A percentile compares a stretch with the other conserved stretches of the same genome.
These are phyloP conservation scores for Epistrophella euchroma DNA, from an alignment of 2,888 invertebrate genomes.

Conservation along the genomic window DNA sequence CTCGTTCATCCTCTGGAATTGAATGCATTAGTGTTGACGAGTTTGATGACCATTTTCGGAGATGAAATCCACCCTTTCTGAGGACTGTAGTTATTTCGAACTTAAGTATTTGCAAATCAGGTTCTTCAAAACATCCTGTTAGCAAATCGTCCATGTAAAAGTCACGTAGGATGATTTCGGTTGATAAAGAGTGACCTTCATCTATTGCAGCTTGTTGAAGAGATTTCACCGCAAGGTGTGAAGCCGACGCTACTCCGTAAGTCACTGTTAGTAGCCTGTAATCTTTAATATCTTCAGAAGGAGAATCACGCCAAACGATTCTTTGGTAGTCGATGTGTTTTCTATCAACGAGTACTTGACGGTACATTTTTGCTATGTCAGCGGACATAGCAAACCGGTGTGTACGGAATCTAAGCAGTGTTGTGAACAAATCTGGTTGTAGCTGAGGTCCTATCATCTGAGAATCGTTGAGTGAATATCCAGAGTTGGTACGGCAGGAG, in stretches of 20 bases:
- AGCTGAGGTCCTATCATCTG: too few species aligned
- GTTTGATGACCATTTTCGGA: constrained; percentile 30
- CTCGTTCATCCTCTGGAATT: constrained; percentile 36
- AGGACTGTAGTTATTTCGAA: constrained; percentile 19
- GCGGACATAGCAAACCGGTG: constrained; percentile 63
- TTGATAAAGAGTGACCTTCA: not conserved
- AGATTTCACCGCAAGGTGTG: constrained; percentile 54
- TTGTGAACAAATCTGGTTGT: too few species aligned
- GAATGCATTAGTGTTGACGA: constrained; percentile 20
- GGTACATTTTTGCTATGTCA: constrained; percentile 67
- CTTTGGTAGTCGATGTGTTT: constrained; percentile 55
- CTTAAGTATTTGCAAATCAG: constrained; percentile 23
- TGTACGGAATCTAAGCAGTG: constrained; percentile 42
- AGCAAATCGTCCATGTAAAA: constrained; percentile 57
- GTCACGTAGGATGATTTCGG: constrained; percentile 28
- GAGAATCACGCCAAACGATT: too few species aligned
- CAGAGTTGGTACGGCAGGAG: constrained; percentile 20
- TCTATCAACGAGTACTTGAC: constrained; percentile 40
- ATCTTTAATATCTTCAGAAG: constrained; percentile 49
- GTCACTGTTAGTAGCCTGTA: constrained; percentile 58
- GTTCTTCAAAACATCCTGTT: constrained; percentile 38
- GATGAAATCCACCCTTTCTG: too few species aligned
- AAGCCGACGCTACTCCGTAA: constrained; percentile 60
- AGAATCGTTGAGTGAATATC: constrained; percentile 26
- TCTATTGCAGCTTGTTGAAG: constrained; percentile 53